phyloP scores from a whole-genome alignment of 2,888 invertebrate genomes.

The Philonicus albiceps region DNA sequence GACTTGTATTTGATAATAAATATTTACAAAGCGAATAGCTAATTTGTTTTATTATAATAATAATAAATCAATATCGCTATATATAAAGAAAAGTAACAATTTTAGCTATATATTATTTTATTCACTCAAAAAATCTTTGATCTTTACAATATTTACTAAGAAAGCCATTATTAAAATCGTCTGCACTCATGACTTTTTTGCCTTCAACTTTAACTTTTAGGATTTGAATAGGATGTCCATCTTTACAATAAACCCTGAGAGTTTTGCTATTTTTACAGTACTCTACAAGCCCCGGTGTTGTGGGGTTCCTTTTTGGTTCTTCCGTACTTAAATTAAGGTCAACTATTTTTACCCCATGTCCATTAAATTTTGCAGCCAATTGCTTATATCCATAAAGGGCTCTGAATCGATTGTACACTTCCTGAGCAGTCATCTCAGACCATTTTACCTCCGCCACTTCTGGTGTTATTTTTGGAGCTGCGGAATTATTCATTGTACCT shows the following conservation, averaged over 20 bases:
- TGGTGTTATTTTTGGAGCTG: conserved; percentile 78
- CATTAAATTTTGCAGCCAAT: conserved; percentile 70
- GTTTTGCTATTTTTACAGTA: conserved; percentile 69
- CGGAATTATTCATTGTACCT: neutral
- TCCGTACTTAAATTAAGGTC: conserved; percentile 59
- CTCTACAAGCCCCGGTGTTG: conserved; percentile 67
- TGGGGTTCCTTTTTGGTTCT: neutral
- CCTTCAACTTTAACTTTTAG: conserved; percentile 72
- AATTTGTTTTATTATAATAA: too few relatives aligned
- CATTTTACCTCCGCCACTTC: conserved; percentile 71
- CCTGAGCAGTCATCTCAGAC: conserved; percentile 69
- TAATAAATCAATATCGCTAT: too few relatives aligned
- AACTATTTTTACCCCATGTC: conserved; percentile 70
- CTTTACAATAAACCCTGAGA: conserved; percentile 73
- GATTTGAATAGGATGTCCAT: conserved; percentile 72
- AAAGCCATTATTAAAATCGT: conserved; percentile 88
- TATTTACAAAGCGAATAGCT: too few relatives aligned
- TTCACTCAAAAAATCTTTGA: conserved; percentile 54
- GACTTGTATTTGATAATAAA: too few relatives aligned
- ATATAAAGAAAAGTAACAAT: neutral
- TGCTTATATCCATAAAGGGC: conserved; percentile 73
- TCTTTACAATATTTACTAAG: conserved; percentile 68
- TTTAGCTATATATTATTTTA: conserved; percentile 52
- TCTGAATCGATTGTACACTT: conserved; percentile 76
- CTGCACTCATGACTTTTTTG: conserved; percentile 76